Conservation (phyloP, 2,797 vertebrate genomes). For the Crenichthys baileyi region DNA sequence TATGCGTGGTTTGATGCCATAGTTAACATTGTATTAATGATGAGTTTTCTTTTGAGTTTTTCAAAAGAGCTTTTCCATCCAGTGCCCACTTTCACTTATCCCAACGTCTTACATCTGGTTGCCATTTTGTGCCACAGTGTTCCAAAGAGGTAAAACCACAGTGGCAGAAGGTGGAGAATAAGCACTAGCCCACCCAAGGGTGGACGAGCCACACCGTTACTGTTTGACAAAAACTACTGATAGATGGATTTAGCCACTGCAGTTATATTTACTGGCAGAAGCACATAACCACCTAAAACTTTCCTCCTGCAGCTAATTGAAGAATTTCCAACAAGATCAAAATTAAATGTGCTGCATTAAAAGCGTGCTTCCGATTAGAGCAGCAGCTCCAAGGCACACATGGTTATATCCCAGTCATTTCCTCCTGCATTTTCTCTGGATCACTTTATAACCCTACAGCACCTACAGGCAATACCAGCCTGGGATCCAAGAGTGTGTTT, state of each 20-base stretch:
- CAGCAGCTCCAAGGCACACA: conserved; percentile 64
- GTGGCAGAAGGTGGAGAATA: conserved; percentile 73
- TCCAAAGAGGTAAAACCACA: conserved; percentile 78
- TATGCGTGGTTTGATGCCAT: background rate
- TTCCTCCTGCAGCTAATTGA: conserved; percentile 6
- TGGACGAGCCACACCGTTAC: conserved; percentile 55
- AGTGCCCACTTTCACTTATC: conserved; percentile 54
- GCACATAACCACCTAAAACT: conserved; percentile 26
- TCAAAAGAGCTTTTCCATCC: conserved; percentile 27
- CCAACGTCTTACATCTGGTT: conserved; percentile 72
- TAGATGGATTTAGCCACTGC: conserved; percentile 38
- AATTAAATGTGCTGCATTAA: conserved; percentile 40
- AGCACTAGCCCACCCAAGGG: conserved; percentile 77
- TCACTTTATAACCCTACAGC: conserved; percentile 65
- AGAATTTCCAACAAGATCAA: conserved; percentile 40
- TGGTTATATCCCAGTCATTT: conserved; percentile 59
- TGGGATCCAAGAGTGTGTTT: conserved; percentile 47
- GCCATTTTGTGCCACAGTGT: conserved; percentile 75
- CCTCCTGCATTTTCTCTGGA: conserved; percentile 58
- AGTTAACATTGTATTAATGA: background rate
- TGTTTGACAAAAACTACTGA: conserved; percentile 53
- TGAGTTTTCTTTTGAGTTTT: conserved; percentile 10
- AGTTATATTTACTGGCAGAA: conserved; percentile 34
- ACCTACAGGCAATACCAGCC: conserved; percentile 57
- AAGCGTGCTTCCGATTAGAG: conserved; percentile 55